Base-by-base conservation (phyloP, 2,797 vertebrate species). In the Hemitrygon akajei region DNA sequence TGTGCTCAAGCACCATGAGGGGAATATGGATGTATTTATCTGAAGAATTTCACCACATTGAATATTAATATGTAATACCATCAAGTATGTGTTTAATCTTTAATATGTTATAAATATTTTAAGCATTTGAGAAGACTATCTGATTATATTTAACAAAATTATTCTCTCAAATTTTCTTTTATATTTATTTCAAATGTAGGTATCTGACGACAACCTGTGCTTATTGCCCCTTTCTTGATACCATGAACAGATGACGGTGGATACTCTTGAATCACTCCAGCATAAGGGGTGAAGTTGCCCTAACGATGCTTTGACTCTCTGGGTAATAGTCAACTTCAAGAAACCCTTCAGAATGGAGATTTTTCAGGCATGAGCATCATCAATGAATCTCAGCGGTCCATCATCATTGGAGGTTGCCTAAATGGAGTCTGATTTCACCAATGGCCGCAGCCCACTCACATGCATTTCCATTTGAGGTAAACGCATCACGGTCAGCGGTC, bases 91-190 rank as follows among this genome's bases (percentile, higher is more conserved):
- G 69, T 47, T 93, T 93, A 93, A 93, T 93, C 71, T 93, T 93
- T 93, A 9, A 93, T 93, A 76, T 30, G 71, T 71, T 93, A 69
- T 93, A 93, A 93, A 93, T 93, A 93, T 93, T 93, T 93, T 93
- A 93, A 73, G 58, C 91, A 40, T 76, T 93, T 93, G 71, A 73
- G 73, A 93, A 75, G 40, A n/a, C 69, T 34, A 66, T 30, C n/a
- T 22, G 66, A 7, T 69, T 63, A 11, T 66, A n/a, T 30, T 66
- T 89, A 66, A 34, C 37, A 89, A 89, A 89, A 89, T 37, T 22
- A 69, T 89, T 37, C 18, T 89, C n/a, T 89, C 86, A 89, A 69
- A 66, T 89, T 89, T 89, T 63, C 7, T 25, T 69, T 69, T 69
- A 22, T 69, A 89, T 34, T 69, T 63, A 37, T 69, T 69, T 89